Percentiles rank a stretch among this genome's conserved stretches.
Conservation (phyloP, 2,888 invertebrate species). For the Lomographa bimaculata region DNA sequence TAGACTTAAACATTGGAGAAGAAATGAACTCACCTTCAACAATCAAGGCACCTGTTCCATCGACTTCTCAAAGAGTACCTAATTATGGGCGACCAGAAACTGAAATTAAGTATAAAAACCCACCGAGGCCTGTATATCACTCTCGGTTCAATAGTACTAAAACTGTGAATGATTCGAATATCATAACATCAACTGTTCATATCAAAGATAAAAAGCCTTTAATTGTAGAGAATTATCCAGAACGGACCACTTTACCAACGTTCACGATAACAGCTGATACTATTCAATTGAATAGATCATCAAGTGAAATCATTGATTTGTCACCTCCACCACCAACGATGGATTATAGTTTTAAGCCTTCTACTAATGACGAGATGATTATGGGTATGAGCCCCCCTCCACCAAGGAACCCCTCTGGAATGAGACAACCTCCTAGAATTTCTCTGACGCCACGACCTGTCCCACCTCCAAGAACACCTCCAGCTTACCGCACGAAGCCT, state of each 20-base stretch:
- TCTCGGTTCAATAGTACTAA: conserved; percentile 47
- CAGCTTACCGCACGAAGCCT: conserved; percentile 63
- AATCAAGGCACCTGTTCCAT: conserved; percentile 41
- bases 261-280: conserved; percentile 54
- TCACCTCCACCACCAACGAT: conserved; percentile 77
- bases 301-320: conserved; percentile 73
- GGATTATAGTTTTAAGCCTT: conserved; percentile 70
- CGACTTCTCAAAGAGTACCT: conserved; percentile 41
- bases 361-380: conserved; percentile 75
- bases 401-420: conserved; percentile 55
- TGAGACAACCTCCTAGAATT: conserved; percentile 53
- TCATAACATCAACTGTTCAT: conserved; percentile 76
- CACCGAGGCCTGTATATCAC: conserved; percentile 50
- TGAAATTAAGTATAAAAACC: conserved; percentile 50
- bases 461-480: conserved; percentile 58
- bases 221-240: conserved; percentile 58
- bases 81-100: conserved; percentile 36
- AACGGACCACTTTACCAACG: conserved; percentile 58
- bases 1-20: conserved; percentile 75
- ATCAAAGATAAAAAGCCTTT: conserved; percentile 74
- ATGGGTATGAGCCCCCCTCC: conserved; percentile 84
- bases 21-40: conserved; percentile 53
- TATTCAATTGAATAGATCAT: conserved; percentile 55
- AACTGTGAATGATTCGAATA: conserved; percentile 58
- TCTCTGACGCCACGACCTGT: conserved; percentile 59